Evolutionary conservation across 2,888 invertebrate genomes (phyloP).

Genomic region (Tachina lurida): DNA sequence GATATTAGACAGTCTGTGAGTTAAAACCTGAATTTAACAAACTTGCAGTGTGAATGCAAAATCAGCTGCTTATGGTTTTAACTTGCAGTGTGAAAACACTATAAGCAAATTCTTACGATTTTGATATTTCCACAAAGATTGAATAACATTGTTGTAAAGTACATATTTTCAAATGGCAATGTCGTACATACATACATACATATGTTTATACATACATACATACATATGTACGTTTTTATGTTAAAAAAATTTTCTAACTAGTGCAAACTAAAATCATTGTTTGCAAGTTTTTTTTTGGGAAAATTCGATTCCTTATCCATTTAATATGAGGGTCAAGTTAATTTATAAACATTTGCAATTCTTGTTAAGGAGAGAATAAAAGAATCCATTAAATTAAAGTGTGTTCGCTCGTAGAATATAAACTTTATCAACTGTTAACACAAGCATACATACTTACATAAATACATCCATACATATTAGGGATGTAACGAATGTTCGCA

Average conservation of each 20-base stretch:
- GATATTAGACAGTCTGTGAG: too few species aligned
- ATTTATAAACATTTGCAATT: slow-evolving; percentile 29
- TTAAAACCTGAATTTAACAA: too few species aligned
- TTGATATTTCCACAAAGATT: too few species aligned
- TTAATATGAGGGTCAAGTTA: slow-evolving; percentile 30
- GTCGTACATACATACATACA: background rate
- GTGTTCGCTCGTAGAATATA: slow-evolving; percentile 40
- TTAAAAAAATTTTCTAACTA: background rate
- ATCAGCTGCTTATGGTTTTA: too few species aligned
- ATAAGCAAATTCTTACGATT: too few species aligned
- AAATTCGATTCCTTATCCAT: background rate
- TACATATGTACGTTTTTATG: background rate
- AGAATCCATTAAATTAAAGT: slow-evolving; percentile 45
- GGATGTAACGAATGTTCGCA: too few species aligned
- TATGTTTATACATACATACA: background rate
- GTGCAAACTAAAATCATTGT: slow-evolving; percentile 3
- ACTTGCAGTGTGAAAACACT: too few species aligned
- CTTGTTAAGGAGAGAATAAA: slow-evolving; percentile 14
- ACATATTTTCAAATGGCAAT: too few species aligned
- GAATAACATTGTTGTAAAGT: too few species aligned
- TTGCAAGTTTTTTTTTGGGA: slow-evolving; percentile 4
- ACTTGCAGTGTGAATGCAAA: too few species aligned
- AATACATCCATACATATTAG: too few species aligned
- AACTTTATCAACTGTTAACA: slow-evolving; percentile 15
- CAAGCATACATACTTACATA: background rate